These are phyloP conservation scores for Mormyrops boulengeri DNA, from an alignment of 2,797 vertebrate genomes.

Conservation along the genomic window DNA sequence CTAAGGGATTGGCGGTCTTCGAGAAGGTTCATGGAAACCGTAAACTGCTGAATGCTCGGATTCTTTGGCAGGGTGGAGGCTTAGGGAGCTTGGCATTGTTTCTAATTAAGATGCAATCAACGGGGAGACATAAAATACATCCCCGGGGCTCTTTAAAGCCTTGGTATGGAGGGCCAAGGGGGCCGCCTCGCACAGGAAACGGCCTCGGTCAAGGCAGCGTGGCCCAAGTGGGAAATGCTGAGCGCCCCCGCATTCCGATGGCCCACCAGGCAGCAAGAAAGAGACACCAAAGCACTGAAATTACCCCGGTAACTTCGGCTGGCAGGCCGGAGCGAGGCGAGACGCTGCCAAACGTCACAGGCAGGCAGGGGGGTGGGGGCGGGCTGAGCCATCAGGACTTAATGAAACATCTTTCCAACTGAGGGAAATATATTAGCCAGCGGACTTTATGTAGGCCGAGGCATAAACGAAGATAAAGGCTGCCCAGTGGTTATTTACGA, in stretches of 20 bases:
- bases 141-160: neutral
- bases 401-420: slow-evolving; percentile 10
- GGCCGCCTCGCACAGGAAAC: neutral
- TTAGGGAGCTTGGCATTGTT: neutral
- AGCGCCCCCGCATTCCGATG: neutral
- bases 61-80: neutral
- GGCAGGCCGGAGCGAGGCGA: neutral
- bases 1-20: neutral
- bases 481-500: neutral
- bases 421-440: neutral
- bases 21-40: neutral
- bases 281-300: neutral
- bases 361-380: neutral
- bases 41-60: neutral
- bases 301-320: neutral
- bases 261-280: neutral
- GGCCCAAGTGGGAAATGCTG: neutral
- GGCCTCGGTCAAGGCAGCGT: neutral
- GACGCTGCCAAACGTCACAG: neutral
- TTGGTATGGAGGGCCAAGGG: neutral
- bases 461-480: neutral
- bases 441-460: neutral
- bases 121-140: neutral
- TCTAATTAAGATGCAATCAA: neutral
- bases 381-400: neutral